phyloP scores from a whole-genome alignment of 2,888 invertebrate species.

The Pristionchus fissidentatus region DNA sequence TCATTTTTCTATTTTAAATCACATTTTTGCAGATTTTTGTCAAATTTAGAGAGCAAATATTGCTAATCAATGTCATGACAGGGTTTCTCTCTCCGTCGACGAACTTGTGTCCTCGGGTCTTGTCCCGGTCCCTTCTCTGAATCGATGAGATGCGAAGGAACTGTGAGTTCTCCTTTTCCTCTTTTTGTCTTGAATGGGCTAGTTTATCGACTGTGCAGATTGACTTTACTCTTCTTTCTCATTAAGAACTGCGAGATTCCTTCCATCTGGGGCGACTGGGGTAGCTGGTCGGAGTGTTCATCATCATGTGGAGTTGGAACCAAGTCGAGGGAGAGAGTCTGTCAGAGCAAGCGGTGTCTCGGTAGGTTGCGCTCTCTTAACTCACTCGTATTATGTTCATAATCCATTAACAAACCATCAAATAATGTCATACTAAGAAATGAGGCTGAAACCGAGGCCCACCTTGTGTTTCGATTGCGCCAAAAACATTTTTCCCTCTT shows the following conservation, averaged over 20 bases:
- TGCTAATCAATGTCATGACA: no score
- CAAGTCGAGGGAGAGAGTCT: constrained; percentile 7
- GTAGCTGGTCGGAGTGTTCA: constrained; percentile 38
- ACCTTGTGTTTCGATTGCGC: background rate
- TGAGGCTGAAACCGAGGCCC: background rate
- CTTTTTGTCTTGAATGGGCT: background rate
- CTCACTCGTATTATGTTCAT: background rate
- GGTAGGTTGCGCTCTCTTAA: constrained; percentile 5
- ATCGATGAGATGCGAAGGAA: constrained; percentile 45
- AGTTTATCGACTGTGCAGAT: no score
- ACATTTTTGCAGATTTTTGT: no score
- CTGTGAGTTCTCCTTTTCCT: background rate
- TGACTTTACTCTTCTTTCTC: no score
- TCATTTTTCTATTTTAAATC: background rate
- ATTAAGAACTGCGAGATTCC: constrained; percentile 47
- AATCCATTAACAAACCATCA: background rate
- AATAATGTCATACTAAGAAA: background rate
- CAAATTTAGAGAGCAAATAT: no score
- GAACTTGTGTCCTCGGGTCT: constrained; percentile 9
- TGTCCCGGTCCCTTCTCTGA: constrained; percentile 45
- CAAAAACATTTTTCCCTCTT: background rate
- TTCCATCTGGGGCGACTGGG: constrained; percentile 47
- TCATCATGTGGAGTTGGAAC: constrained; percentile 47
- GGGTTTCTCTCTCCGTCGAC: constrained; percentile 49
- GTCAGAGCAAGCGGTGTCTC: constrained; percentile 3